These are phyloP conservation scores for Lomographa bimaculata DNA, from an alignment of 2,888 invertebrate species.

Conservation along the genomic window DNA sequence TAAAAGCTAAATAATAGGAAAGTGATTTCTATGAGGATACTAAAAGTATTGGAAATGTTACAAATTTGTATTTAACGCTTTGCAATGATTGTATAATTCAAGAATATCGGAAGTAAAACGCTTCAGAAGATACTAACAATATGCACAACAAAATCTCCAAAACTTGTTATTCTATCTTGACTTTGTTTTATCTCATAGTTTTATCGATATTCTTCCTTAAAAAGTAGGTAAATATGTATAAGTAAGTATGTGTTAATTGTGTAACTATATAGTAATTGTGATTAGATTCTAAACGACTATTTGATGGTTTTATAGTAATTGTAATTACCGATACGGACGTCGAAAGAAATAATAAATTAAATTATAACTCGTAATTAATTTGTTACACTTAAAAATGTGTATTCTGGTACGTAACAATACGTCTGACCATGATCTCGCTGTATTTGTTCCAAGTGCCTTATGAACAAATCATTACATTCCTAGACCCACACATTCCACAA, in stretches of 20 bases:
- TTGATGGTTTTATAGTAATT: conserved; percentile 64
- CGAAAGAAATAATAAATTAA: conserved; percentile 28
- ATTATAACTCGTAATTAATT: conserved; percentile 33
- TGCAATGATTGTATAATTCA: conserved; percentile 41
- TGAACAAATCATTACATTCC: conserved; percentile 77
- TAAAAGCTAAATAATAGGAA: conserved; percentile 70
- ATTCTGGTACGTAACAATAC: conserved; percentile 35
- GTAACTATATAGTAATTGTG: conserved; percentile 44
- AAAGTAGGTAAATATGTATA: conserved; percentile 43
- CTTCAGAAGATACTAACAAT: conserved; percentile 32
- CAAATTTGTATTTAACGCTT: conserved; percentile 75
- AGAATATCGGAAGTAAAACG: conserved; percentile 26
- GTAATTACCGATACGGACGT: conserved; percentile 28
- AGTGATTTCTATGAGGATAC: conserved; percentile 74
- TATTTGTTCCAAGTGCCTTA: conserved; percentile 83
- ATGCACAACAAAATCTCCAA: conserved; percentile 33
- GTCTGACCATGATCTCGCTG: conserved; percentile 59
- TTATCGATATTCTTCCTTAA: conserved; percentile 52
- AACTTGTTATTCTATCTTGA: conserved; percentile 34
- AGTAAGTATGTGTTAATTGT: conserved; percentile 59
- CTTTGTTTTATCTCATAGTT: conserved; percentile 43
- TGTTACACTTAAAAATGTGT: conserved; percentile 22
- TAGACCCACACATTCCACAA: conserved; percentile 59
- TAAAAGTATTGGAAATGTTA: conserved; percentile 80
- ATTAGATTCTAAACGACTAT: conserved; percentile 57